These are phyloP conservation scores for Athene noctua DNA, from an alignment of 2,113 vertebrate genomes.

Conservation along the genomic window DNA sequence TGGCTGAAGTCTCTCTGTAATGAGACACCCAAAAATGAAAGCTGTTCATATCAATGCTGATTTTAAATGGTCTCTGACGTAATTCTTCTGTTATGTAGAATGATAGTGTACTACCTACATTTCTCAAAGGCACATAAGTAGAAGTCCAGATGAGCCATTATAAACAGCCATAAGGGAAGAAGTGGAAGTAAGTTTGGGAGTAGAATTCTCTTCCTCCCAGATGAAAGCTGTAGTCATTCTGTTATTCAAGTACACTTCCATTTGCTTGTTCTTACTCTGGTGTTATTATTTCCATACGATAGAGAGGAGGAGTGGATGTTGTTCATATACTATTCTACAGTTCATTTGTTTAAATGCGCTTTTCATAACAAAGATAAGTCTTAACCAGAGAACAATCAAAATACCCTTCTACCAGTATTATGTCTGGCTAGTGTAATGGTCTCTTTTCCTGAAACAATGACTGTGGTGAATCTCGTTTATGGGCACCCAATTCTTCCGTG, in stretches of 20 bases:
- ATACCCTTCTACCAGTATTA: background rate
- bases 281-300: background rate
- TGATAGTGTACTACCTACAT: fast-evolving
- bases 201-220: background rate
- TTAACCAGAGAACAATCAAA: background rate
- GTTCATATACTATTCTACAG: background rate
- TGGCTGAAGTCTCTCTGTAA: background rate
- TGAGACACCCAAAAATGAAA: background rate
- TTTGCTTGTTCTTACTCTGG: background rate
- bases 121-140: background rate
- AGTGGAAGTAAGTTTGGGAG: background rate
- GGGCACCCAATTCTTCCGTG: background rate
- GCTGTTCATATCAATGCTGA: background rate
- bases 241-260: background rate
- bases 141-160: background rate
- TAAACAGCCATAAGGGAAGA: background rate
- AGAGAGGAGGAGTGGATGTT: background rate
- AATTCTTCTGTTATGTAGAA: background rate
- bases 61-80: background rate
- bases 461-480: background rate
- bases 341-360: background rate
- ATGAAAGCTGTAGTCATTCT: background rate
- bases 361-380: background rate
- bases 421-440: background rate
- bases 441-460: background rate